phyloP scores from a whole-genome alignment of 2,113 vertebrate genomes.

The Pterocles burchelli region DNA sequence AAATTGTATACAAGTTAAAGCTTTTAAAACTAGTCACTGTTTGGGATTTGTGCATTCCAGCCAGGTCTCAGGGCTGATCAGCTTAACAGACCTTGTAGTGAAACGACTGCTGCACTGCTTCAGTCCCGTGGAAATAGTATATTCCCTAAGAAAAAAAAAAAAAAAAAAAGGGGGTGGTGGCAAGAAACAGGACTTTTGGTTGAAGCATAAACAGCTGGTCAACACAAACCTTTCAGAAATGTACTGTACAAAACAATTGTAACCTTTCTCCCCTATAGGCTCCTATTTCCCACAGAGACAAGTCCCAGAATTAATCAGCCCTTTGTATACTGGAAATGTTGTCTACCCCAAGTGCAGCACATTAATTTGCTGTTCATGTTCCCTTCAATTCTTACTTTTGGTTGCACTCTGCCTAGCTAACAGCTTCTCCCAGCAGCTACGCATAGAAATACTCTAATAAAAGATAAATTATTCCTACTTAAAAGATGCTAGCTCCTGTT shows the following conservation, averaged over 20 bases:
- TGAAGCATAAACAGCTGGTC: slow-evolving; percentile 50
- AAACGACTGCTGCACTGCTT: slow-evolving; percentile 59
- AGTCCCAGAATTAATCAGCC: neutral
- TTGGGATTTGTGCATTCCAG: slow-evolving; percentile 54
- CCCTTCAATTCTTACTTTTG: neutral
- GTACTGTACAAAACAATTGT: slow-evolving; percentile 15
- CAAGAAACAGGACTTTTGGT: slow-evolving; percentile 47
- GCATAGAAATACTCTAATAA: neutral
- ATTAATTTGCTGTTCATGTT: neutral
- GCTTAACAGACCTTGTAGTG: slow-evolving; percentile 64
- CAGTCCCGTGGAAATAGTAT: slow-evolving; percentile 53
- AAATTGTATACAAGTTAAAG: slow-evolving; percentile 29
- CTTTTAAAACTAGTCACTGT: slow-evolving; percentile 42
- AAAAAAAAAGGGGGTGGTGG: slow-evolving; percentile 6
- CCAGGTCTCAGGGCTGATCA: slow-evolving; percentile 53
- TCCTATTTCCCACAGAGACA: neutral
- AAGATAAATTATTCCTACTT: neutral
- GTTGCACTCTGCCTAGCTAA: neutral
- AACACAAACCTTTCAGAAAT: slow-evolving; percentile 47
- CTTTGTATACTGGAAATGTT: neutral
- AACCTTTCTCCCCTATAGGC: slow-evolving; percentile 1
- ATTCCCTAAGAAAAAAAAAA: slow-evolving; percentile 21
- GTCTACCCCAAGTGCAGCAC: neutral
- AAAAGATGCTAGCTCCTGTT: neutral
- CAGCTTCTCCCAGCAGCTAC: neutral